Conservation (phyloP, 2,888 invertebrate genomes). For the Empis stercorea region DNA sequence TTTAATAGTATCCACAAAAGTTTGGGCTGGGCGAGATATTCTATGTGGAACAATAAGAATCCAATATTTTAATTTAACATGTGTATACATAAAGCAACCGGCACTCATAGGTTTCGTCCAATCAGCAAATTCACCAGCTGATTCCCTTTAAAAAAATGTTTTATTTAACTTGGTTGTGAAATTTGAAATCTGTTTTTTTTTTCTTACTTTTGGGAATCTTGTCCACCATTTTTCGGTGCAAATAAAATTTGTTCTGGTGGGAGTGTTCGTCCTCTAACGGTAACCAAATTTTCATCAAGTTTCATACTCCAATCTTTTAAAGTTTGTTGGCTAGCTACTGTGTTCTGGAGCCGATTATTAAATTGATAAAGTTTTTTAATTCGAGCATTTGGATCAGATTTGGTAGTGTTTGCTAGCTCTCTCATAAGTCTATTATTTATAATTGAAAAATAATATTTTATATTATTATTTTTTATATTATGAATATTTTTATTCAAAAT, state of each 20-base stretch:
- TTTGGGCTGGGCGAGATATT: constrained; percentile 20
- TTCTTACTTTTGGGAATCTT: background rate
- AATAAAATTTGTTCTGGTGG: constrained; percentile 50
- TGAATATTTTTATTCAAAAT: too few relatives aligned
- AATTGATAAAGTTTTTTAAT: constrained; percentile 55
- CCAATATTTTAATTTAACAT: constrained; percentile 31
- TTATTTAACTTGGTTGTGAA: background rate
- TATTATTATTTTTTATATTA: too few relatives aligned
- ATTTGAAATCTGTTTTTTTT: background rate
- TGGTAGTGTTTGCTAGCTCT: constrained; percentile 58
- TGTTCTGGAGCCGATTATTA: constrained; percentile 45
- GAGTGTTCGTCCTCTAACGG: constrained; percentile 53
- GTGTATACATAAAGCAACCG: constrained; percentile 32
- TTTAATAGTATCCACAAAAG: constrained; percentile 25
- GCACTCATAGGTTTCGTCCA: constrained; percentile 61
- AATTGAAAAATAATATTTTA: background rate
- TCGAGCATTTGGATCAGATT: constrained; percentile 60
- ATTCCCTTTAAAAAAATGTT: constrained; percentile 15
- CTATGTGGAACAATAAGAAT: constrained; percentile 29
- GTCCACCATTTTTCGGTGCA: constrained; percentile 15
- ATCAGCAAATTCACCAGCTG: constrained; percentile 50
- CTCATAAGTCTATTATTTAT: constrained; percentile 41
- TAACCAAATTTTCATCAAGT: constrained; percentile 47
- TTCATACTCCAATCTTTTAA: constrained; percentile 59
- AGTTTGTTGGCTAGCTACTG: constrained; percentile 43